Evolutionary conservation across 37 sponge, comb jelly and placozoan species (phyloP).

Genomic region (Hormiphora californensis): DNA sequence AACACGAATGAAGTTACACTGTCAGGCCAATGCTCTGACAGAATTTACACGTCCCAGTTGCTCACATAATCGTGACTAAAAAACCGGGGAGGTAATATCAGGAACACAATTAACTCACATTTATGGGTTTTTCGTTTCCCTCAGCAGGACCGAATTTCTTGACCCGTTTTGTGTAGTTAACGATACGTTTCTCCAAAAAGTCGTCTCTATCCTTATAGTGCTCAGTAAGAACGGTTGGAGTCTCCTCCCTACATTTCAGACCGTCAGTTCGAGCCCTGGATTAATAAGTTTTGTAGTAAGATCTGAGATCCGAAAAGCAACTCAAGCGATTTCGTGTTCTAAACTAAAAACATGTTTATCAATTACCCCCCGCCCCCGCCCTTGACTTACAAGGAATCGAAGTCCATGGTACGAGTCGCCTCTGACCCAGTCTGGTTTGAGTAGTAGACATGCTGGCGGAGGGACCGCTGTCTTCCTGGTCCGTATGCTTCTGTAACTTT

Average conservation of each 20-base stretch:
- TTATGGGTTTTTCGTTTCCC: slow-evolving; percentile 53
- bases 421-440: slow-evolving; percentile 57
- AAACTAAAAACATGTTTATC: no score
- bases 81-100: background rate
- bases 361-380: no score
- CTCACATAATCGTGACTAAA: background rate
- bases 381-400: slow-evolving; percentile 60
- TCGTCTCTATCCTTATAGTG: slow-evolving; percentile 69
- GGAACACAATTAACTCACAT: slow-evolving; percentile 53
- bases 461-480: slow-evolving; percentile 28
- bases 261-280: slow-evolving; percentile 88
- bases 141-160: slow-evolving; percentile 65
- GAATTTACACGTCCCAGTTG: no score
- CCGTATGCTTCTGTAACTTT: slow-evolving; percentile 37
- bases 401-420: slow-evolving; percentile 61
- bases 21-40: no score
- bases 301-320: no score
- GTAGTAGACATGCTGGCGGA: slow-evolving; percentile 67
- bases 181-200: slow-evolving; percentile 66
- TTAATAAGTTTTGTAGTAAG: background rate
- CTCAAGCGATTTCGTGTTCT: no score
- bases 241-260: slow-evolving; percentile 64
- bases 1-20: no score
- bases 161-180: slow-evolving; percentile 59
- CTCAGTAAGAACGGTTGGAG: slow-evolving; percentile 68